phyloP scores from a whole-genome alignment of 1,140 invertebrate genomes.

The Papilio xuthus region DNA sequence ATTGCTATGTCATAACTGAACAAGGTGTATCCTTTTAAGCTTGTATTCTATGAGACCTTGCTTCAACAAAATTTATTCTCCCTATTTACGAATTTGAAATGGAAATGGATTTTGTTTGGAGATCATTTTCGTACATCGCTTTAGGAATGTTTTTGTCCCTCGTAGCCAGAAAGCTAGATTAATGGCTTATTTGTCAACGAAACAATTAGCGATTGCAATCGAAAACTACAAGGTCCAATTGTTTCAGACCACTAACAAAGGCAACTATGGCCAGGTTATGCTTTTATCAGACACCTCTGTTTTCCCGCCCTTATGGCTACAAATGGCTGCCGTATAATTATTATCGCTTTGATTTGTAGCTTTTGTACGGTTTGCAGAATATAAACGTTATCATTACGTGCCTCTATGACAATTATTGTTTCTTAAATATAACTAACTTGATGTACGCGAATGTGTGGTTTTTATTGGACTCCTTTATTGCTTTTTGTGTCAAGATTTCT shows the following conservation, averaged over 20 bases:
- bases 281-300: conserved; percentile 53
- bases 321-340: conserved; percentile 72
- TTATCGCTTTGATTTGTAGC: conserved; percentile 74
- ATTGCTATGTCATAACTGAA: too few relatives aligned
- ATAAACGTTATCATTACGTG: conserved; percentile 66
- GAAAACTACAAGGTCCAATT: conserved; percentile 16
- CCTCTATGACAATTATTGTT: conserved; percentile 17
- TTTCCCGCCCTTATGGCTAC: conserved; percentile 60
- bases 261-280: conserved; percentile 33
- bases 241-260: conserved; percentile 11
- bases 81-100: not conserved
- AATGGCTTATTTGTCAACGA: conserved; percentile 44
- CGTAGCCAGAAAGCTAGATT: conserved; percentile 18
- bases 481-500: conserved; percentile 20
- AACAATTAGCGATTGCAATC: conserved; percentile 44
- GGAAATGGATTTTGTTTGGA: not conserved
- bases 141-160: not conserved
- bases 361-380: conserved; percentile 68
- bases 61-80: not conserved
- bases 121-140: not conserved
- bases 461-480: conserved; percentile 10
- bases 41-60: too few relatives aligned
- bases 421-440: conserved; percentile 22
- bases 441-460: not conserved
- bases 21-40: too few relatives aligned